Evolutionary conservation across 2,888 invertebrate species (phyloP), one percentile per base, ranked within the genome.

Genomic region (Caenorhabditis zanzibari): DNA sequence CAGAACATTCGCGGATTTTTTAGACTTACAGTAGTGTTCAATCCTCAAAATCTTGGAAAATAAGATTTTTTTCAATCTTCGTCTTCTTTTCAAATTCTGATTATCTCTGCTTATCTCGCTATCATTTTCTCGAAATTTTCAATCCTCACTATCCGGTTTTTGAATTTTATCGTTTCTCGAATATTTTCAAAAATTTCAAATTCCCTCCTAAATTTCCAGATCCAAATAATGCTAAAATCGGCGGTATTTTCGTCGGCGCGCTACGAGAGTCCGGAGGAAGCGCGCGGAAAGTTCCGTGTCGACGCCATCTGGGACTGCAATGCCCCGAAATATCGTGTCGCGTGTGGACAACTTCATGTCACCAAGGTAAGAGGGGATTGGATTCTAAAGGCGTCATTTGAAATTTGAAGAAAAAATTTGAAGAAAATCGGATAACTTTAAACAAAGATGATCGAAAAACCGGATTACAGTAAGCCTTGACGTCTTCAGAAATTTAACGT

Each of bases 231-330:
- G 59, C 61, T 77, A 35, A 77, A 77, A 59, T 69, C 77, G 35
- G 77, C 59, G 24, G 76, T 47, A 28, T 77, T 77, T 63, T 77
- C 77, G 52, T 77, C 77, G 59, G 69, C 77, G 77, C 77, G 77
- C 63, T 77, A 77, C 69, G 77, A 77, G 68, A 77, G 77, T 54
- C 77, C 77, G 41, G 77, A 77, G 77, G 77, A 77, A 49, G 77
- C 77, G 77, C 77, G 77, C 71, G 63, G 77, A 47, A 82, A 82
- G 47, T 82, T 82, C 56, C 75, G 87, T 38, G 85, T 88, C 38
- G 87, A 88, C 77, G 83, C 89, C 32, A 84, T 91, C 41, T 91
- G 91, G 91, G 88, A 91, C 71, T 82, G 87, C 19, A 88, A 91
- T 72, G 89, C 89, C n/a, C 89, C 89, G 35, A 89, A 90, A 68